phyloP scores from a whole-genome alignment of 2,888 invertebrate species.

The Perizoma affinitatum region DNA sequence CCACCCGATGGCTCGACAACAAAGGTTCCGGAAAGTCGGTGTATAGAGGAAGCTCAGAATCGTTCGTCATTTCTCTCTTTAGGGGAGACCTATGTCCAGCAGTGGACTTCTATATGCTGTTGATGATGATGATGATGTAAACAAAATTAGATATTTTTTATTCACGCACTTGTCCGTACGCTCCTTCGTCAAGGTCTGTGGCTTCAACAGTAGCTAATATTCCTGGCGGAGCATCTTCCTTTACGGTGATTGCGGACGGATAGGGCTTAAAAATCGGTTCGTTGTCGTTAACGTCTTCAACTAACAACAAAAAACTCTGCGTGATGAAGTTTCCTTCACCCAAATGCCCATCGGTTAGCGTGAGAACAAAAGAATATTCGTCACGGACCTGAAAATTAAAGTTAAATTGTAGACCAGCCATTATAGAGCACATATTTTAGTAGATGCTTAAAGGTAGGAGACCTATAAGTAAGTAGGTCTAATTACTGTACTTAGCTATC shows the following conservation, averaged over 20 bases:
- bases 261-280: conserved; percentile 94
- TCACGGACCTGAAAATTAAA: conserved; percentile 87
- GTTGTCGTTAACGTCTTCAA: conserved; percentile 97
- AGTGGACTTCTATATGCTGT: too few relatives aligned
- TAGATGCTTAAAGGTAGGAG: too few relatives aligned
- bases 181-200: conserved; percentile 94
- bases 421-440: neutral
- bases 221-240: conserved; percentile 91
- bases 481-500: too few relatives aligned
- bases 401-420: neutral
- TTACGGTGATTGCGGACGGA: conserved; percentile 91
- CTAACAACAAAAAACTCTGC: conserved; percentile 93
- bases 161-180: conserved; percentile 90
- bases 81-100: too few relatives aligned
- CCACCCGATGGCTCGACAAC: neutral
- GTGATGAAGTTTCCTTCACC: conserved; percentile 95
- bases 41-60: neutral
- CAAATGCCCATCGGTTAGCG: conserved; percentile 93
- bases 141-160: neutral
- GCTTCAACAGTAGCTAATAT: conserved; percentile 92
- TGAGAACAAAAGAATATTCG: conserved; percentile 94
- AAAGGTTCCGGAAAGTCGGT: neutral
- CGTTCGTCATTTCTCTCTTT: too few relatives aligned
- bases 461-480: too few relatives aligned
- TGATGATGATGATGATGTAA: too few relatives aligned